Conservation (phyloP, 2,113 vertebrate species). For the Pituophis catenifer region DNA sequence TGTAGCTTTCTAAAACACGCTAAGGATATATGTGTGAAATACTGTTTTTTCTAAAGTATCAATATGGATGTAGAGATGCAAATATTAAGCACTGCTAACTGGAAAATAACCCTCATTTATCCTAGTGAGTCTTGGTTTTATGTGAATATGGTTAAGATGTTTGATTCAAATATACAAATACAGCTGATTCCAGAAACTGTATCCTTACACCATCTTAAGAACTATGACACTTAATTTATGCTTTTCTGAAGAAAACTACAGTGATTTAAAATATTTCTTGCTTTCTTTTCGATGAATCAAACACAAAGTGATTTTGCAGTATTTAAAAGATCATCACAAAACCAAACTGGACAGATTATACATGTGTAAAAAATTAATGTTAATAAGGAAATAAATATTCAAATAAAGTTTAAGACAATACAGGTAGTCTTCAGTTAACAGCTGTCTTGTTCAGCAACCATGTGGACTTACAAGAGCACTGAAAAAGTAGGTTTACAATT, state of each 20-base stretch:
- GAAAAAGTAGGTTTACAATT: not conserved
- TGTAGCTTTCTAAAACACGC: not conserved
- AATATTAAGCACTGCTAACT: not conserved
- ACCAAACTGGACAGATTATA: not conserved
- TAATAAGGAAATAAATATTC: not conserved
- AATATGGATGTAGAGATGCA: too few relatives aligned
- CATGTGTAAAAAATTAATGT: not conserved
- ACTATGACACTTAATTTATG: not conserved
- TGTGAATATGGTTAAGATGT: not conserved
- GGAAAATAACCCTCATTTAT: not conserved
- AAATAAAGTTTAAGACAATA: not conserved
- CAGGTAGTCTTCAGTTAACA: not conserved
- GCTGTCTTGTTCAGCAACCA: not conserved
- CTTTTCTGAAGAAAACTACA: not conserved
- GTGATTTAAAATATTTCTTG: not conserved
- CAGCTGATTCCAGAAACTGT: not conserved
- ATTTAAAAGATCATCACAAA: not conserved
- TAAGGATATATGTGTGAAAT: not conserved
- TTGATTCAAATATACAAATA: not conserved
- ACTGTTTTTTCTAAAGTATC: not conserved
- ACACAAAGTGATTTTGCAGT: not conserved
- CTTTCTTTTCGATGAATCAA: not conserved
- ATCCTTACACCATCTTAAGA: not conserved
- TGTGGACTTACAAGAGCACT: not conserved
- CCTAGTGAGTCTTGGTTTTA: not conserved